phyloP scores from a whole-genome alignment of 1,140 invertebrate species.

The Sinella curviseta region DNA sequence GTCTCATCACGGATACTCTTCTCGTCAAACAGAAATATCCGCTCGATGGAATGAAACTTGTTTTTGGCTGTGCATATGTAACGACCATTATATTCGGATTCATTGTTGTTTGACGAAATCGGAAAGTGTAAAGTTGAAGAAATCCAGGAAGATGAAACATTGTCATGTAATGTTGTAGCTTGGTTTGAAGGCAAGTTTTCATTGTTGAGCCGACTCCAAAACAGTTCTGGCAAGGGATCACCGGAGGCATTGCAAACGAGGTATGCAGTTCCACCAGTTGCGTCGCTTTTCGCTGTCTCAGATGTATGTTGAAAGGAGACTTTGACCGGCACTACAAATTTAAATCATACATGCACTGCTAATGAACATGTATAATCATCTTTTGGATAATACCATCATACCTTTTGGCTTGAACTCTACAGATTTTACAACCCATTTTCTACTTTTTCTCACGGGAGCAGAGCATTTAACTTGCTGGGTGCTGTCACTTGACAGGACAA shows the following conservation, averaged over 20 bases:
- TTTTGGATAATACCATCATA: too few relatives aligned
- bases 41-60: background rate
- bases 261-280: background rate
- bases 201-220: background rate
- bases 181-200: background rate
- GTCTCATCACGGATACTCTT: background rate
- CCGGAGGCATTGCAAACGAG: background rate
- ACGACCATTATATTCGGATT: background rate
- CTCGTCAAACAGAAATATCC: background rate
- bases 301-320: background rate
- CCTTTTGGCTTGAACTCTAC: background rate
- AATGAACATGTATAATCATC: too few relatives aligned
- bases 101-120: background rate
- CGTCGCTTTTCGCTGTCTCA: background rate
- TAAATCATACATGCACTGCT: too few relatives aligned
- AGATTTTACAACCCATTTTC: background rate
- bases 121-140: background rate
- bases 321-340: background rate
- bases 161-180: background rate
- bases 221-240: background rate
- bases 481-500: background rate
- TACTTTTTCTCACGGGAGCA: background rate
- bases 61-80: constrained; percentile 9
- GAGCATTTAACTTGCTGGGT: background rate
- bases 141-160: background rate